These are phyloP conservation scores for Sinella curviseta DNA, from an alignment of 1,140 invertebrate species.

Conservation along the genomic window DNA sequence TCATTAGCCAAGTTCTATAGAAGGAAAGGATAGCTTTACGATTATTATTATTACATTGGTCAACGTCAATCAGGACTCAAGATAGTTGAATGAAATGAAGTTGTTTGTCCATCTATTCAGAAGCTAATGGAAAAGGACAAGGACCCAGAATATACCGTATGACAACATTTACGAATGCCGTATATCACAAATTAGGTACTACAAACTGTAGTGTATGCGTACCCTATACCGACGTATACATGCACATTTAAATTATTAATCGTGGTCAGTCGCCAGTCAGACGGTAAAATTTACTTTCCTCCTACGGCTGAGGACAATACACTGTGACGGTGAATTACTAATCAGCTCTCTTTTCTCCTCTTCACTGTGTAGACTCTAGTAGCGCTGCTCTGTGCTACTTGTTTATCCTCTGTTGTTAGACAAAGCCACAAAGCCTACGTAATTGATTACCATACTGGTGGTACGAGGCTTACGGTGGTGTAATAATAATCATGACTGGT, in stretches of 20 bases:
- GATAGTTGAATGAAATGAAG: not conserved
- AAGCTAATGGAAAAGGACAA: not conserved
- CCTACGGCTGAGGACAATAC: not conserved
- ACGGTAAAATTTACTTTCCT: not conserved
- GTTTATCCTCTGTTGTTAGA: not conserved
- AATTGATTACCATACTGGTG: not conserved
- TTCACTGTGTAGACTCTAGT: not conserved
- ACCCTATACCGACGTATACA: too few species aligned
- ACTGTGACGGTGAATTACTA: not conserved
- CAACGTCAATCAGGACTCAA: not conserved
- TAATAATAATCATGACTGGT: not conserved
- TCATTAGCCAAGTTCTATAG: too few species aligned
- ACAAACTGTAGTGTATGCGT: not conserved
- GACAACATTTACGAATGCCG: too few species aligned
- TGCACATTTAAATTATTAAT: constrained; percentile 6
- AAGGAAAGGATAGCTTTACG: not conserved
- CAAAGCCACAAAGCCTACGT: not conserved
- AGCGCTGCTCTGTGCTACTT: not conserved
- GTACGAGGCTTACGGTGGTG: not conserved
- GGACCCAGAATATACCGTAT: not conserved
- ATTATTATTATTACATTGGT: not conserved
- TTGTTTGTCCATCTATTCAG: not conserved
- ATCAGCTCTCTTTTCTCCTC: not conserved
- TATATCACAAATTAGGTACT: too few species aligned
- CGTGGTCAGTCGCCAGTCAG: constrained; percentile 6